Base-by-base conservation (phyloP, 2,797 vertebrate genomes). In the Pampus argenteus region DNA sequence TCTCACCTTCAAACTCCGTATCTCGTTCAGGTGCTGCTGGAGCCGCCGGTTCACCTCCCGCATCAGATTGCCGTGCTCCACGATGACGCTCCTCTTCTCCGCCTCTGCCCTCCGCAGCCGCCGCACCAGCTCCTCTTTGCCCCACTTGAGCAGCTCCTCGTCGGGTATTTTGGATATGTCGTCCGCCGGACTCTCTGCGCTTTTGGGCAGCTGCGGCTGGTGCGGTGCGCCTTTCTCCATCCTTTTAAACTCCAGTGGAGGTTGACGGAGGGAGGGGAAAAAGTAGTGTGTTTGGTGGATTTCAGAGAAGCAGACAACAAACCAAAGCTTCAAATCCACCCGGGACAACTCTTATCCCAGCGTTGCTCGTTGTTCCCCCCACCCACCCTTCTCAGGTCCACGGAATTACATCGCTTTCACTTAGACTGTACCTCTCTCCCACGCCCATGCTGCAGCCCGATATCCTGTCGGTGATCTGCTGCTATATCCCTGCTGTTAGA, bases 21-120 rank as follows among this genome's bases (percentile, higher is more conserved):
- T 99, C 93, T 99, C 98, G 85, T 95, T 96, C 36, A 99, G 95
- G 91, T 99, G 97, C 80, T 96, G 96, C 94, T 99, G 98, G 40
- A 99, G 95, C 50, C 97, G 95, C 67, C 98, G 96, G 93, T 99
- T 99, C 84, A 99, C 97, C 91, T 98, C 98, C 45, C 95, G 95
- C 95, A 99, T 98, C 85, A 98, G 95, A 87, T 97, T 97, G 84
- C 97, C 95, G 92, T 99, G 98, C 88, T 99, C 98, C 92, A 99
- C 88, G 93, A 99, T 99, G 78, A 96, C 96, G 91, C 95, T 95
- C 95, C 97, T 96, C 93, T 96, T 98, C 81, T 98, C 97, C 40
- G 95, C 94, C 89, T 98, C 97, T 2, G 96, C 93, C 79, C 95
- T 95, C 78, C 97, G 94, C 85, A 99, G 91, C 91, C 96, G 93